phyloP scores from a whole-genome alignment of 2,797 vertebrate species.

The Yasuhikotakia modesta region DNA sequence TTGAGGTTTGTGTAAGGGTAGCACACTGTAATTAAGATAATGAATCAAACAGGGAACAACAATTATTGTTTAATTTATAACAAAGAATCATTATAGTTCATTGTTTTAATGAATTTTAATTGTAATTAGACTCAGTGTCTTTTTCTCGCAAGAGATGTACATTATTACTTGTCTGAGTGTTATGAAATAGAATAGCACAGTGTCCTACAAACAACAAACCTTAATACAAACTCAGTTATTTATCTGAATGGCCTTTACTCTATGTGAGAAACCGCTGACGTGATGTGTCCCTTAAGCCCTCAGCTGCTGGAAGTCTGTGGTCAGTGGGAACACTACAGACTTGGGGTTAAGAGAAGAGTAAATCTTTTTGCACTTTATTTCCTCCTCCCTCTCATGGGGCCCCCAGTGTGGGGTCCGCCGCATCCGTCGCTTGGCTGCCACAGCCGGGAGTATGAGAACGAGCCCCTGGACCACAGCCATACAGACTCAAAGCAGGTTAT shows the following conservation, averaged over 20 bases:
- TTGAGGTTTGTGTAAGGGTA: background rate
- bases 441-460: conserved; percentile 50
- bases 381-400: conserved; percentile 35
- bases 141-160: background rate
- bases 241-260: background rate
- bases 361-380: conserved; percentile 46
- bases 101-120: background rate
- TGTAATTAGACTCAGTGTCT: background rate
- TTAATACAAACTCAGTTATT: background rate
- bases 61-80: background rate
- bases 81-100: background rate
- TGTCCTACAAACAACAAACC: background rate
- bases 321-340: conserved; percentile 31
- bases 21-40: conserved; percentile 3
- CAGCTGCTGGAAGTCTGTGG: conserved; percentile 18
- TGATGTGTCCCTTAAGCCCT: conserved; percentile 20
- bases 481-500: conserved; percentile 41
- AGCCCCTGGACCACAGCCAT: conserved; percentile 30
- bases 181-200: background rate
- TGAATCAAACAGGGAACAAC: background rate
- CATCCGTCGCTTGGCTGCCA: conserved; percentile 36
- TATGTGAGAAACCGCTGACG: background rate
- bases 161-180: background rate
- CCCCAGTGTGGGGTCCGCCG: conserved; percentile 34
- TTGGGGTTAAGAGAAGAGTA: conserved; percentile 30